Conservation (phyloP, 2,797 vertebrate genomes). For the Limnodromus scolopaceus region DNA sequence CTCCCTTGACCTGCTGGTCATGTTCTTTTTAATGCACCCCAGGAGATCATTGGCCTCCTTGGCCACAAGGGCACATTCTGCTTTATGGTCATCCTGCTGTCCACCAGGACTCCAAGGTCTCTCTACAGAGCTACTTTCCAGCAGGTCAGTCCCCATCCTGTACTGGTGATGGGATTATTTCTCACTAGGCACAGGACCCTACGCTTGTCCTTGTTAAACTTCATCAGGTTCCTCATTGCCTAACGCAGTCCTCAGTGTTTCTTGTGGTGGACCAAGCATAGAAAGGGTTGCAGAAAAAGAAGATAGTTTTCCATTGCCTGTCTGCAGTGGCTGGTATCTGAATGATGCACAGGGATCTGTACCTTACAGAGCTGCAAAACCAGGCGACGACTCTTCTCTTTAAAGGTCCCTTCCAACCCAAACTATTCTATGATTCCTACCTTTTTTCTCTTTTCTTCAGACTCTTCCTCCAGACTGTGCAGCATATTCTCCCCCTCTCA, state of each 20-base stretch:
- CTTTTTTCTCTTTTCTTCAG: not conserved
- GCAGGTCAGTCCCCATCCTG: too few relatives aligned
- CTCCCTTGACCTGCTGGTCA: too few relatives aligned
- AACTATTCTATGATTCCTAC: not conserved
- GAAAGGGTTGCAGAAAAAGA: not conserved
- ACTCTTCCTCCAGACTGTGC: rapidly evolving
- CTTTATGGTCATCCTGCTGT: too few relatives aligned
- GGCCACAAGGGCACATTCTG: too few relatives aligned
- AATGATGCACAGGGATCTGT: not conserved
- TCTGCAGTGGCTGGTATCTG: not conserved
- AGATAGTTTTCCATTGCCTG: not conserved
- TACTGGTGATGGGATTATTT: too few relatives aligned
- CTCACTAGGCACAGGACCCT: too few relatives aligned
- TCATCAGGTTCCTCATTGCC: too few relatives aligned
- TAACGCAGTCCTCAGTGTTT: not conserved
- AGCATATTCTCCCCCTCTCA: not conserved
- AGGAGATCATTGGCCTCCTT: too few relatives aligned
- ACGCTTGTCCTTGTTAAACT: too few relatives aligned
- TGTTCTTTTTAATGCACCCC: too few relatives aligned
- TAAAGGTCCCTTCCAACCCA: not conserved
- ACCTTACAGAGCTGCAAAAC: not conserved
- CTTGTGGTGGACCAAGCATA: not conserved
- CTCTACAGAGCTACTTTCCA: too few relatives aligned
- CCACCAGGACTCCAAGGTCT: too few relatives aligned
- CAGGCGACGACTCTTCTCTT: not conserved